Conservation (phyloP, 2,797 vertebrate species). For the Oceanodroma leucorhoa region DNA sequence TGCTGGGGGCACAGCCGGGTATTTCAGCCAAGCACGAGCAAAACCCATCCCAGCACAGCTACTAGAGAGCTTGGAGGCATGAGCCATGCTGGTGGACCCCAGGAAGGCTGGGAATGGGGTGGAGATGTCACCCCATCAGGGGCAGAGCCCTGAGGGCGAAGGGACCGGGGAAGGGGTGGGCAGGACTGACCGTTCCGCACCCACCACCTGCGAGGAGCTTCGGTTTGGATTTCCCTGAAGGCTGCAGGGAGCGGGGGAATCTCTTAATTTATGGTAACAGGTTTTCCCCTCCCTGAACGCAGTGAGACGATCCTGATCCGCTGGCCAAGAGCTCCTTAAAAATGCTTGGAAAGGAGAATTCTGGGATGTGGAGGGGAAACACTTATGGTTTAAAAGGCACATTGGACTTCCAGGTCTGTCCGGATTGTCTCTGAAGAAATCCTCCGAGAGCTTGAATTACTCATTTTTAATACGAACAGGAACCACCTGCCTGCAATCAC, state of each 20-base stretch:
- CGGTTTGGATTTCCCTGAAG: not conserved
- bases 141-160: not conserved
- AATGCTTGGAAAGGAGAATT: not conserved
- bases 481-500: slow-evolving; percentile 68
- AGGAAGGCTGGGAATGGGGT: not conserved
- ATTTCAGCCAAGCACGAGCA: not conserved
- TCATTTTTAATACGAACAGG: slow-evolving; percentile 55
- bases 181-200: not conserved
- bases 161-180: accelerated
- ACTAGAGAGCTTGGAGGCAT: not conserved
- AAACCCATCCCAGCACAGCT: not conserved
- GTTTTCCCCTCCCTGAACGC: not conserved
- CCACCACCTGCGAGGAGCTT: not conserved
- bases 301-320: not conserved
- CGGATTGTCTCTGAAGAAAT: slow-evolving; percentile 1
- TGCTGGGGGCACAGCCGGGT: no score
- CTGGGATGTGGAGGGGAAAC: not conserved
- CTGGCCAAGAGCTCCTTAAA: not conserved
- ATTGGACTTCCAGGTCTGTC: not conserved
- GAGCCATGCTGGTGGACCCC: not conserved
- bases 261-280: not conserved
- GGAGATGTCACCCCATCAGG: accelerated
- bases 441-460: slow-evolving; percentile 12
- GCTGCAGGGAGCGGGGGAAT: not conserved
- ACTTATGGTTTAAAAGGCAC: not conserved